Conservation (phyloP, 1,140 invertebrate genomes). For the Euura lappo region DNA sequence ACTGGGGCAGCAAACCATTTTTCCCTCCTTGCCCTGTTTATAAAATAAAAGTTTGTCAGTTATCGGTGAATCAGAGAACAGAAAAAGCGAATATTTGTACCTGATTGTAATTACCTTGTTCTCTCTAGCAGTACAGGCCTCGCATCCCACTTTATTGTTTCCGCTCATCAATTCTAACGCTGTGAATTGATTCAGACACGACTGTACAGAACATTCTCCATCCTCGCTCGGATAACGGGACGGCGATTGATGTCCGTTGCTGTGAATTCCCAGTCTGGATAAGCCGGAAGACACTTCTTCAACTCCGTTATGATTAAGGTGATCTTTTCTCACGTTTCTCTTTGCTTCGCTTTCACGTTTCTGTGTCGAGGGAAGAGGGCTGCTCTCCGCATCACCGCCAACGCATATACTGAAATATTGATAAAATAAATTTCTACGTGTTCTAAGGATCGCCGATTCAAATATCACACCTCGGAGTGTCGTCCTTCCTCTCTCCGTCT, state of each 20-base stretch:
- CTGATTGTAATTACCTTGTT: slow-evolving; percentile 58
- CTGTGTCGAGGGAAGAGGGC: neutral
- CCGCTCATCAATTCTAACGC: slow-evolving; percentile 86
- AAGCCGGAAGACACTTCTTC: slow-evolving; percentile 35
- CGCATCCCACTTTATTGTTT: slow-evolving; percentile 92
- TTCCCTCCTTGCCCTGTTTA: slow-evolving; percentile 60
- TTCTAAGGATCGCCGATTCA: too few species aligned
- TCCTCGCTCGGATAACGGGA: slow-evolving; percentile 74
- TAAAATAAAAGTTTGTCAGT: neutral
- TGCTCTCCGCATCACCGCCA: neutral
- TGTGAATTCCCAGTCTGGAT: slow-evolving; percentile 34
- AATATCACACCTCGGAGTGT: slow-evolving; percentile 15
- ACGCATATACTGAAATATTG: too few species aligned
- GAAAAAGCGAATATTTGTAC: neutral
- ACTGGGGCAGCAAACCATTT: slow-evolving; percentile 87
- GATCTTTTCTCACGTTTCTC: slow-evolving; percentile 13
- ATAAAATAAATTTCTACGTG: too few species aligned
- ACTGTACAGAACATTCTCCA: slow-evolving; percentile 82
- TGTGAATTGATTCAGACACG: slow-evolving; percentile 92
- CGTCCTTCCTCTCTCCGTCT: slow-evolving; percentile 25
- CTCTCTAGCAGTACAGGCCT: slow-evolving; percentile 81
- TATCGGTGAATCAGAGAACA: neutral
- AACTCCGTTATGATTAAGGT: slow-evolving; percentile 24
- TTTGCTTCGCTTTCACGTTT: slow-evolving; percentile 20
- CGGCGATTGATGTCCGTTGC: slow-evolving; percentile 28